A percentile compares a stretch with the other conserved stretches of the same genome.
phyloP scores from a whole-genome alignment of 2,888 invertebrate species.

The Sminthurides aquaticus region DNA sequence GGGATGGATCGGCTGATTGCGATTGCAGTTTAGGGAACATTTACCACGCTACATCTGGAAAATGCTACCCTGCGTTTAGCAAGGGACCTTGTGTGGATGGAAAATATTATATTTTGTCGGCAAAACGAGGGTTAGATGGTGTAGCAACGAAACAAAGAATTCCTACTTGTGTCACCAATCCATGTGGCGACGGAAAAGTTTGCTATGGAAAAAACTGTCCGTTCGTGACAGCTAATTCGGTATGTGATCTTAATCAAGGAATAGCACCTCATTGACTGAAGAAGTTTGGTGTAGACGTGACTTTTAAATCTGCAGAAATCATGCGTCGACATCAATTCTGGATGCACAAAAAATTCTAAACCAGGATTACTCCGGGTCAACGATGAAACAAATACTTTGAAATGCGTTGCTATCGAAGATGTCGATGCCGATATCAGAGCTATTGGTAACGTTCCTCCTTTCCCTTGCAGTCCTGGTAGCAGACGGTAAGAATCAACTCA shows the following conservation, averaged over 20 bases:
- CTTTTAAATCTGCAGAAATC: slow-evolving; percentile 6
- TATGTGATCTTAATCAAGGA: slow-evolving; percentile 9
- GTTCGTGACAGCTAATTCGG: slow-evolving; percentile 12
- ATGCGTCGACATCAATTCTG: slow-evolving; percentile 14
- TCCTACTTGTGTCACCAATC: slow-evolving; percentile 27
- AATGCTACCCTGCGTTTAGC: slow-evolving; percentile 29
- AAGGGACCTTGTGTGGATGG: slow-evolving; percentile 31
- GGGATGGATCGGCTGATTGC: slow-evolving; percentile 35
- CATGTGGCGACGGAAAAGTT: slow-evolving; percentile 28
- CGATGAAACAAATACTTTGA: not conserved
- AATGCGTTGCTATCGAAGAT: not conserved
- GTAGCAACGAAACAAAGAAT: slow-evolving; percentile 5
- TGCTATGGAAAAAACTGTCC: slow-evolving; percentile 31
- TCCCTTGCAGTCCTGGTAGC: slow-evolving; percentile 36
- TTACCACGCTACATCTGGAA: slow-evolving; percentile 24
- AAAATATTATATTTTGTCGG: slow-evolving; percentile 13
- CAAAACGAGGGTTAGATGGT: not conserved
- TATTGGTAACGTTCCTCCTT: slow-evolving; percentile 35
- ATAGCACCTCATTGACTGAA: slow-evolving; percentile 12
- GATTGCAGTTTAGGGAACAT: slow-evolving; percentile 30
- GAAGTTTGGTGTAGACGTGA: slow-evolving; percentile 16
- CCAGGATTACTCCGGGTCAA: not conserved
- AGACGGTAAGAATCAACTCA: no score
- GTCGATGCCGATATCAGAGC: slow-evolving; percentile 2
- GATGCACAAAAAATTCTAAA: slow-evolving; percentile 2